Evolutionary conservation across 2,797 vertebrate genomes (phyloP).

Genomic region (Pangasius krempfi): DNA sequence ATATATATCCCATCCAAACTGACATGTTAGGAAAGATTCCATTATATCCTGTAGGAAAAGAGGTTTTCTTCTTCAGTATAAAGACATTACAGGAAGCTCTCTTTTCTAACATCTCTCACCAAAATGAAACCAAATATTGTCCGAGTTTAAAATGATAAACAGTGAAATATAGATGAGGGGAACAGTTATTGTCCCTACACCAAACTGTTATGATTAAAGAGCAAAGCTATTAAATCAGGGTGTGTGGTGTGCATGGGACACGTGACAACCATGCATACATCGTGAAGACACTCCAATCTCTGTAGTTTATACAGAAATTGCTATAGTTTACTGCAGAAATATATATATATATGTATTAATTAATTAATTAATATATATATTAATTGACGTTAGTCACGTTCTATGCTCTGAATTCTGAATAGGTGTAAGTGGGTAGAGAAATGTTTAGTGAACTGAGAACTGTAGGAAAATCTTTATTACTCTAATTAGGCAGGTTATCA

Average conservation of each 20-base stretch:
- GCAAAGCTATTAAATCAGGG: not conserved
- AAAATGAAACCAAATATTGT: not conserved
- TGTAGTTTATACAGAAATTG: not conserved
- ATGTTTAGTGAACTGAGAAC: not conserved
- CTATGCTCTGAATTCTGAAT: not conserved
- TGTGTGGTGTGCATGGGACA: not conserved
- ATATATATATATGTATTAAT: no score
- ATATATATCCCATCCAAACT: no score
- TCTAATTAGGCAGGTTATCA: not conserved
- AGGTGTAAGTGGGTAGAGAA: not conserved
- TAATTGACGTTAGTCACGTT: not conserved
- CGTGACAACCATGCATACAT: not conserved
- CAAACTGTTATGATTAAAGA: not conserved
- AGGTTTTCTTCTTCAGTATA: not conserved
- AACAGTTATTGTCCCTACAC: no score
- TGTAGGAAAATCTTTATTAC: not conserved
- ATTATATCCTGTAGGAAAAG: no score
- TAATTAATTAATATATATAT: no score
- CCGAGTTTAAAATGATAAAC: not conserved
- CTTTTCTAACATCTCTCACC: no score
- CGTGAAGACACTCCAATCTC: not conserved
- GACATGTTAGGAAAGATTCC: not conserved
- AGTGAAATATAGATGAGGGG: not conserved
- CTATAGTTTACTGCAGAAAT: no score
- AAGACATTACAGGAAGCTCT: not conserved